Evolutionary conservation across 2,888 invertebrate species (phyloP), one percentile per base, ranked within the genome.

Genomic region (Sarcophaga carnaria): DNA sequence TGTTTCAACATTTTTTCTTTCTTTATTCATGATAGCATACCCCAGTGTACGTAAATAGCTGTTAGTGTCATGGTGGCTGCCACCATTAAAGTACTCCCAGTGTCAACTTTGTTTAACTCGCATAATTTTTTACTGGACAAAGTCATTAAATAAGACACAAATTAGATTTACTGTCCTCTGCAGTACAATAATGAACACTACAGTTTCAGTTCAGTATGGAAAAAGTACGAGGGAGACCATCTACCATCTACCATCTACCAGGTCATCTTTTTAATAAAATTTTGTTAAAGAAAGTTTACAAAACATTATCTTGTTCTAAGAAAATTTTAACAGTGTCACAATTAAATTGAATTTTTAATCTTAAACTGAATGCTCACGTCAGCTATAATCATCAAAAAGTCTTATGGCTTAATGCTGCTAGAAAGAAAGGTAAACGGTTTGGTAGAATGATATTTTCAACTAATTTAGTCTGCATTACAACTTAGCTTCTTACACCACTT

Each of bases 121-220:
- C 87, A 88, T 89, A 89, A 89, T 88, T 89, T 83, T 85, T 85
- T 85, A 84, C 91, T 89, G 91, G 92, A 91, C 91, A 91, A 90
- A 92, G 91, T 91, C 91, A 91, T 90, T 92, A 92, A 91, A 91
- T 91, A 91, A 91, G 91, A 92, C 92, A 90, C 92, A 92, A 92
- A 92, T 92, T 92, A 92, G 92, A 92, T 92, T 92, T 91, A 92
- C 88, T 72, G 75, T 78, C 80, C 83, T 83, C 83, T 80, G 85
- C 85, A 81, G 84, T 87, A 70, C 84, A 67, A 84, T 78, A 84
- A 84, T 76, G 84, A 84, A 81, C 17, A 54, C 66, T 63, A 59
- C 66, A 70, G 75, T 75, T 78, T 72, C 14, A 14, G n/a, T 14
- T 37, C 10, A 37, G 59, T 47, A 14, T 12, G 10, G 63, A 59